These are phyloP conservation scores for Sussaba pulchella DNA, from an alignment of 2,888 invertebrate genomes.

Conservation along the genomic window DNA sequence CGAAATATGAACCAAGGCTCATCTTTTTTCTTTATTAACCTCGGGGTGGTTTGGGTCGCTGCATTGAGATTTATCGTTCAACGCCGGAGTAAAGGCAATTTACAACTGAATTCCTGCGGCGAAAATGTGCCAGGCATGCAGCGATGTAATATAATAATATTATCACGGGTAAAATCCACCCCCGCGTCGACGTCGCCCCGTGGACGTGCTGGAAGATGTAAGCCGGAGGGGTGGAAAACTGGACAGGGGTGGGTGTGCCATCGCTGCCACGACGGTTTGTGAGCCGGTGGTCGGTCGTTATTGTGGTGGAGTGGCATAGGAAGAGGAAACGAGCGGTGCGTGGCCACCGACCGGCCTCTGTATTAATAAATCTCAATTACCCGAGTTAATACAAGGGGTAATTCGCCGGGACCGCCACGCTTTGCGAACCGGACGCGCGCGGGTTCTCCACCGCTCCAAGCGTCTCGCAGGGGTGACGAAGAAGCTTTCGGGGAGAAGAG, in stretches of 20 bases:
- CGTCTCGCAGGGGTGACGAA: slow-evolving; percentile 67
- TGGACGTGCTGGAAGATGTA: slow-evolving; percentile 22
- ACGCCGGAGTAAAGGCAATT: slow-evolving; percentile 47
- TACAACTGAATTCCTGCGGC: slow-evolving; percentile 60
- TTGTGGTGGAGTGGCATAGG: slow-evolving; percentile 59
- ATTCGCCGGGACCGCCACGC: slow-evolving; percentile 71
- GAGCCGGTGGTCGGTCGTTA: slow-evolving; percentile 34
- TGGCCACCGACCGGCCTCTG: slow-evolving; percentile 73
- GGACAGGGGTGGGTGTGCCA: slow-evolving; percentile 55
- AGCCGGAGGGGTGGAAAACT: slow-evolving; percentile 20
- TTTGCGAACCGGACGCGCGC: slow-evolving; percentile 63
- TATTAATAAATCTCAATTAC: slow-evolving; percentile 84
- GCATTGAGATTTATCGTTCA: slow-evolving; percentile 52
- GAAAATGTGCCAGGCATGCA: slow-evolving; percentile 13
- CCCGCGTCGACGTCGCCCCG: slow-evolving; percentile 41
- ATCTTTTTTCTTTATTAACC: slow-evolving; percentile 42
- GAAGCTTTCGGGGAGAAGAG: slow-evolving; percentile 58
- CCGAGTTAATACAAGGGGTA: slow-evolving; percentile 81
- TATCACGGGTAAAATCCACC: slow-evolving; percentile 62
- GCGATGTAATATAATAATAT: slow-evolving; percentile 69
- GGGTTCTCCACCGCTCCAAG: slow-evolving; percentile 55
- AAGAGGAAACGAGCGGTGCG: slow-evolving; percentile 72
- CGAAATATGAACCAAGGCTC: slow-evolving; percentile 36
- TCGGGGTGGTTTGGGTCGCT: background rate
- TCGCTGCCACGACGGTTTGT: slow-evolving; percentile 25